A percentile compares a stretch with the other conserved stretches of the same genome.
These are phyloP conservation scores for Caenorhabditis uteleia DNA, from an alignment of 2,888 invertebrate species.

Conservation along the genomic window DNA sequence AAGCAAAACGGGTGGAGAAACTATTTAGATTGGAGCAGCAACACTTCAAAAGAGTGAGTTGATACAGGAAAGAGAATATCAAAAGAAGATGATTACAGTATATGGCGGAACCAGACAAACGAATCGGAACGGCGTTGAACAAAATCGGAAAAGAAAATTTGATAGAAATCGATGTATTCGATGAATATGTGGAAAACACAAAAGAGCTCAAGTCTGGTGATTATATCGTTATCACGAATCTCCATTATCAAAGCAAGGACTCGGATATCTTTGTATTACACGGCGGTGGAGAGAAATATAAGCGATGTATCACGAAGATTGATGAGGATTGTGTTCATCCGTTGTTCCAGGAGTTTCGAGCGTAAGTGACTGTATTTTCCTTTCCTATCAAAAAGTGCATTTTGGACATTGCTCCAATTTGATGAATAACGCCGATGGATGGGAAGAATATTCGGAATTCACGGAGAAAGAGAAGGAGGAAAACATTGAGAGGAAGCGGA, in stretches of 20 bases:
- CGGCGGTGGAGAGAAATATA: not conserved
- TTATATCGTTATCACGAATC: conserved; percentile 4
- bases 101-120: conserved; percentile 5
- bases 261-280: not conserved
- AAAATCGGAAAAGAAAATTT: not conserved
- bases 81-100: conserved; percentile 4
- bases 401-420: too few species aligned
- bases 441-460: too few species aligned
- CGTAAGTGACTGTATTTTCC: too few species aligned
- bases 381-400: too few species aligned
- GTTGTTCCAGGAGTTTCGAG: not conserved
- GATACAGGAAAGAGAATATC: conserved; percentile 3
- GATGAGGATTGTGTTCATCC: not conserved
- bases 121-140: conserved; percentile 5
- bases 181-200: conserved; percentile 3
- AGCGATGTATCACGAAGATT: conserved; percentile 1
- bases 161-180: conserved; percentile 15
- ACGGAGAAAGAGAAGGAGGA: too few species aligned
- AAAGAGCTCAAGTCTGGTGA: conserved; percentile 9
- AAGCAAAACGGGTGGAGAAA: too few species aligned
- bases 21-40: too few species aligned
- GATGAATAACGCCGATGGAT: too few species aligned
- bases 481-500: too few species aligned
- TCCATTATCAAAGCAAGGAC: conserved; percentile 4
- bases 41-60: too few species aligned